These are phyloP conservation scores for Lycorma delicatula DNA, from an alignment of 1,140 invertebrate genomes.

Conservation along the genomic window DNA sequence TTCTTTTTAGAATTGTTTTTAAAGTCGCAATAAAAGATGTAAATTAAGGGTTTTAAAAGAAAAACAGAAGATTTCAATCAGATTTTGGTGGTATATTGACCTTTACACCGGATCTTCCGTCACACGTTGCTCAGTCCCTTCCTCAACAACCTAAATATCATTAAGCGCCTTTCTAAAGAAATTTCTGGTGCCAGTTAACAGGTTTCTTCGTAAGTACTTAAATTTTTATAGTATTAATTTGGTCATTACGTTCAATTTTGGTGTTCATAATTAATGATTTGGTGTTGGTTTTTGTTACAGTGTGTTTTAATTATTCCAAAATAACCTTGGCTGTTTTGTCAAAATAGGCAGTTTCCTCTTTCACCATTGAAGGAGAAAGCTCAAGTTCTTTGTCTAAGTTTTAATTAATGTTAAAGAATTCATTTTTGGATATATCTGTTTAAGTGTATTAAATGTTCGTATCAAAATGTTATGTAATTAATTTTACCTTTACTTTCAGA, in stretches of 20 bases:
- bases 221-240: background rate
- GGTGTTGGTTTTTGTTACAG: background rate
- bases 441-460: too few species aligned
- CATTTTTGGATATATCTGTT: too few species aligned
- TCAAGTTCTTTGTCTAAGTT: background rate
- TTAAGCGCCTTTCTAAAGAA: slow-evolving; percentile 14
- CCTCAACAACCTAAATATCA: slow-evolving; percentile 24
- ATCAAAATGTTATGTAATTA: too few species aligned
- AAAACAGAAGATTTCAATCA: too few species aligned
- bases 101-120: slow-evolving; percentile 19
- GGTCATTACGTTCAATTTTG: background rate
- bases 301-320: too few species aligned
- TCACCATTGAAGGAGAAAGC: background rate
- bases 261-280: background rate
- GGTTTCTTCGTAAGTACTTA: slow-evolving; percentile 25
- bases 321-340: background rate
- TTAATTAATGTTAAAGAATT: too few species aligned
- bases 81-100: slow-evolving; percentile 5
- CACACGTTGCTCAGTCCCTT: slow-evolving; percentile 26
- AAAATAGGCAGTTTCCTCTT: background rate
- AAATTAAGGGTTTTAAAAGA: too few species aligned
- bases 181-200: slow-evolving; percentile 27
- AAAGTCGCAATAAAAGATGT: too few species aligned
- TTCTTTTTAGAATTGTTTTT: too few species aligned
- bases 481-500: too few species aligned